Percentiles rank a stretch among this genome's conserved stretches.
These are phyloP conservation scores for Albula goreensis DNA, from an alignment of 2,113 vertebrate species.

Conservation along the genomic window DNA sequence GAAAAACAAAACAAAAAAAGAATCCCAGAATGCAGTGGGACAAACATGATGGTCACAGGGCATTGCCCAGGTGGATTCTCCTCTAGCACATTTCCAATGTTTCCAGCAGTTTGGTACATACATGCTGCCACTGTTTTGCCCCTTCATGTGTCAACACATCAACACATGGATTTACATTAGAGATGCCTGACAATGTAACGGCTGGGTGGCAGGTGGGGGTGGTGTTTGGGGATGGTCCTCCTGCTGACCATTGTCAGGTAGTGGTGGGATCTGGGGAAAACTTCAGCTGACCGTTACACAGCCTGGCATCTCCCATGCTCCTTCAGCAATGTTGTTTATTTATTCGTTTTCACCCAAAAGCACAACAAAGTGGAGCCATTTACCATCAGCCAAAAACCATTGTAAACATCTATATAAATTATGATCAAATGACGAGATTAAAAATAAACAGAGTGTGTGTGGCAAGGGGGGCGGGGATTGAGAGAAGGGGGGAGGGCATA, in stretches of 20 bases:
- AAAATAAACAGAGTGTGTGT: background rate
- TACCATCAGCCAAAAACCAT: background rate
- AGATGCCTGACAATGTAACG: too few species aligned
- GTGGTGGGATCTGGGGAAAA: too few species aligned
- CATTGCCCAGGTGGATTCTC: conserved; percentile 36
- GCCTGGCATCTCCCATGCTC: too few species aligned
- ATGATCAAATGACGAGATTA: background rate
- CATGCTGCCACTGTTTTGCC: background rate
- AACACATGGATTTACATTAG: too few species aligned
- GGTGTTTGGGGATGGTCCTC: too few species aligned
- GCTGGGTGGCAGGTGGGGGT: too few species aligned
- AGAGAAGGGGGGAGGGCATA: conserved; percentile 21
- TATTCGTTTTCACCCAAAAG: too few species aligned
- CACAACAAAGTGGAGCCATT: background rate
- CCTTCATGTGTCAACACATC: background rate
- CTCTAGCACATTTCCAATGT: background rate
- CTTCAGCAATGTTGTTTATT: too few species aligned
- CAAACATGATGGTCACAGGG: conserved; percentile 59
- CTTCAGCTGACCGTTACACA: too few species aligned
- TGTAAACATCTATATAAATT: background rate
- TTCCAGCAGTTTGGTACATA: background rate
- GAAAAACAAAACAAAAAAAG: background rate
- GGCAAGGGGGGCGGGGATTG: background rate
- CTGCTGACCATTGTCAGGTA: too few species aligned
- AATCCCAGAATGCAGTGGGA: conserved; percentile 43